Base-by-base conservation (phyloP, 2,888 invertebrate genomes). In the Apotomis capreana region DNA sequence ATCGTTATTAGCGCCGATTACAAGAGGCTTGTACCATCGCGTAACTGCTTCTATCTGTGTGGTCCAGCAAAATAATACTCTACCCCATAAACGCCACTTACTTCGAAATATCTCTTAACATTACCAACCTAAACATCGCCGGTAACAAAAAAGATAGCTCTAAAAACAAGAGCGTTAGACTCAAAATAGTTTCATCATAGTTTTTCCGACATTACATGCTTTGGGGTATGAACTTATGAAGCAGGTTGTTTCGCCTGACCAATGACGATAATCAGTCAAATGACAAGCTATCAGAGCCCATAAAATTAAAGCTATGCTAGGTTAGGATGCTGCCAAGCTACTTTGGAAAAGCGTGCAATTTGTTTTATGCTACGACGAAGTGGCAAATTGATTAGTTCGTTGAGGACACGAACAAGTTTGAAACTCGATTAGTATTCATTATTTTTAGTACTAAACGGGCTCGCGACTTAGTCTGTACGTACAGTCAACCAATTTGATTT, bases 201-300 rank as follows among this genome's bases (percentile, higher is more conserved):
- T 13, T 68, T 67, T 68, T 13, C 55, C 9, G 36, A 36, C 36
- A 6, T 57, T 49, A 62, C 8, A 52, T 10, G 40, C 12, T 46
- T 40, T 44, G 36, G 36, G 58, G 52, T 69, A 60, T 71, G n/a
- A n/a, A n/a, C n/a, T n/a, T n/a, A n/a, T n/a, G 60, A 69, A 76
- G 74, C 77, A 74, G 77, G 77, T 78, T 74, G 76, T 61, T 51
- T 71, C 68, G 76, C 76, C 68, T 58, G 44, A 63, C 40, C 54
- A 76, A 81, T 81, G 79, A 79, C 76, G 80, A 81, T 83, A 83
- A 83, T 83, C 83, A 80, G 78, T 78, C 78, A 80, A 82, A 82
- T 82, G 82, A 82, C 81, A 82, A 77, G 78, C 76, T 78, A 76
- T 80, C 78, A 78, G 80, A 79, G 79, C 75, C 80, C 75, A 80